Base-by-base conservation (phyloP, 2,888 invertebrate species). In the Aphidius colemani region DNA sequence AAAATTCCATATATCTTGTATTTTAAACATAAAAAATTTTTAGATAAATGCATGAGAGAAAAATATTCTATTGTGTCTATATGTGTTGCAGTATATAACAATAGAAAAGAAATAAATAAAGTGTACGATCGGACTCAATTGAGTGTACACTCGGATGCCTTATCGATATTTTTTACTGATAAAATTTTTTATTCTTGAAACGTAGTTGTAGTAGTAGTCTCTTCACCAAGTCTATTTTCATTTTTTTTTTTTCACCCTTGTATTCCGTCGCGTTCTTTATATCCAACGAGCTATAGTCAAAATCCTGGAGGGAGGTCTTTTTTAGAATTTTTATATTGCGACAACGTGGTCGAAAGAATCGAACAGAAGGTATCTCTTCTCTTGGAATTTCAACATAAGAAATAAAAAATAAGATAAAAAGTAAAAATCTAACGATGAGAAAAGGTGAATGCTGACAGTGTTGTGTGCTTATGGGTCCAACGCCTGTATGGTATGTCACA, bases 401-500 rank as follows among this genome's bases (percentile, higher is more conserved):
- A 10, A 44, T n/a, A 45, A 11, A 48, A 43, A 44, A 43, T 30
- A 49, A 56, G 43, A 45, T 49, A 40, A 46, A 63, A 58, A 45
- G 2, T 13, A 66, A 66, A 64, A 66, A 67, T 66, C 39, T 59
- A 63, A 56, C 44, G 49, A 50, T 45, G 41, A 30, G 39, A 59
- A 51, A 58, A 61, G 10, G 61, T 18, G 53, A 13, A 67, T 75
- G 71, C 74, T 75, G 75, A 72, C 75, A 75, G 75, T 77, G 73
- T 74, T 74, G 67, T 68, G 75, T 75, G 72, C 72, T 75, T 73
- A 74, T 75, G 71, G 73, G 73, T 72, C 75, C 73, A 72, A 74
- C 74, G 73, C 73, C 72, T 74, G 74, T 71, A 76, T 76, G 75
- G 74, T 72, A 78, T 77, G 77, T 79, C 77, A 77, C 71, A 59